Percentiles rank a stretch among this genome's conserved stretches.
phyloP scores from a whole-genome alignment of 2,797 vertebrate genomes.

The Pristis pectinata region DNA sequence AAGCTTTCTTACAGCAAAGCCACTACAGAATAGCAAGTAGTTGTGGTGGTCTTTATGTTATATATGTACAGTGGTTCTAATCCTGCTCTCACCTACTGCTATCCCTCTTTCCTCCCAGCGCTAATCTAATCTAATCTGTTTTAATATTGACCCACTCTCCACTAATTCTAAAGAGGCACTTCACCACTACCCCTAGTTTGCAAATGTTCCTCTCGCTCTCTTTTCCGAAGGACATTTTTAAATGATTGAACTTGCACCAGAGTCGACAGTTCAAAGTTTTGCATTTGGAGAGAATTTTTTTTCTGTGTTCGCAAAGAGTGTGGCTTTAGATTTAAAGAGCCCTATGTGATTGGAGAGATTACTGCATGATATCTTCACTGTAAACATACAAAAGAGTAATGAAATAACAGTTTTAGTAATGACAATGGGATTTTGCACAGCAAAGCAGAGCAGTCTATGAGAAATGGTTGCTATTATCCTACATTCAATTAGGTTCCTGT shows the following conservation, averaged over 20 bases:
- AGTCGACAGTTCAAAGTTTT: background rate
- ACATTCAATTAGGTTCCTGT: background rate
- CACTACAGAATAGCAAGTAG: background rate
- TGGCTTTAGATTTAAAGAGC: background rate
- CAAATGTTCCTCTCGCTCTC: background rate
- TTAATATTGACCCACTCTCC: background rate
- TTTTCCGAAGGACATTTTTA: background rate
- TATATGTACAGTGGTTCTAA: background rate
- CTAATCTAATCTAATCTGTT: background rate
- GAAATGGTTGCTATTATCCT: constrained; percentile 5
- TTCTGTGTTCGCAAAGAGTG: background rate
- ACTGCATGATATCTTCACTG: background rate
- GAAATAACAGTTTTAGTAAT: background rate
- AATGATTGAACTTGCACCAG: background rate
- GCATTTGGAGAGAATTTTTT: background rate
- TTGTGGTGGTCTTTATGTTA: background rate
- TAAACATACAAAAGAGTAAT: background rate
- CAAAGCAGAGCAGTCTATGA: background rate
- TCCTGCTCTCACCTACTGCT: background rate
- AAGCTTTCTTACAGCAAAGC: too few relatives aligned
- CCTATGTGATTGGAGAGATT: background rate
- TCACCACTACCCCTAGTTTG: background rate
- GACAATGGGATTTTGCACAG: background rate
- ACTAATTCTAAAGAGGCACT: background rate
- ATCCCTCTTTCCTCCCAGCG: background rate